These are phyloP conservation scores for Zoroaster sp. DNA, from an alignment of 53 echinoderm and acorn worm species.

Conservation along the genomic window DNA sequence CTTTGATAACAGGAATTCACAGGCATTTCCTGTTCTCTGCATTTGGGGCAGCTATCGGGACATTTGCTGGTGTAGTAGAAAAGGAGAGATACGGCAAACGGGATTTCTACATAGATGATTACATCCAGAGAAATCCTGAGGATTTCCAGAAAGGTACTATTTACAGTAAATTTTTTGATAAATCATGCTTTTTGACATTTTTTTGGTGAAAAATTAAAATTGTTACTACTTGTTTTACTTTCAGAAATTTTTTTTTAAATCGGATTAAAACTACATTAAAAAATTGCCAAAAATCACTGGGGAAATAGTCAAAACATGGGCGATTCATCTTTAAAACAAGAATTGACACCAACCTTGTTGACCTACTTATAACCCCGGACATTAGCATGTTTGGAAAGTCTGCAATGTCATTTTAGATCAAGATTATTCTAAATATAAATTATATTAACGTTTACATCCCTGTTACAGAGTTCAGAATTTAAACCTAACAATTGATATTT, in stretches of 20 bases:
- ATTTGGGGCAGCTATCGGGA: conserved; percentile 64
- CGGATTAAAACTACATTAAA: not conserved
- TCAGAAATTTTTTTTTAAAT: not conserved
- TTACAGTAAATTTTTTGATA: not conserved
- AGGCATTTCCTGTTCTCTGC: conserved; percentile 55
- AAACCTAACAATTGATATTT: too few relatives aligned
- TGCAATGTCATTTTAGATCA: too few relatives aligned
- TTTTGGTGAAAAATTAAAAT: not conserved
- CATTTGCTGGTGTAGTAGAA: conserved; percentile 48
- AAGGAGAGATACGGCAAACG: conserved; percentile 57
- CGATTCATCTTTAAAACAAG: not conserved
- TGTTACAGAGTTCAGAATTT: too few relatives aligned
- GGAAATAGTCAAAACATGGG: not conserved
- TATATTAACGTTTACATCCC: too few relatives aligned
- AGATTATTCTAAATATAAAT: too few relatives aligned
- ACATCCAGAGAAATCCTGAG: conserved; percentile 70
- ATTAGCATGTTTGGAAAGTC: too few relatives aligned
- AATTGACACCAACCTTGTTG: too few relatives aligned
- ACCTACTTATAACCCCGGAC: too few relatives aligned
- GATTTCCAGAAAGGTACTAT: conserved; percentile 65
- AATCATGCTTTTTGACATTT: too few relatives aligned
- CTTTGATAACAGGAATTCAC: conserved; percentile 62
- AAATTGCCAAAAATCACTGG: not conserved
- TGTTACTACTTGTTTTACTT: not conserved
- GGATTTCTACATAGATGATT: conserved; percentile 73